phyloP scores from a whole-genome alignment of 2,888 invertebrate genomes.

The Pelosia muscerda region DNA sequence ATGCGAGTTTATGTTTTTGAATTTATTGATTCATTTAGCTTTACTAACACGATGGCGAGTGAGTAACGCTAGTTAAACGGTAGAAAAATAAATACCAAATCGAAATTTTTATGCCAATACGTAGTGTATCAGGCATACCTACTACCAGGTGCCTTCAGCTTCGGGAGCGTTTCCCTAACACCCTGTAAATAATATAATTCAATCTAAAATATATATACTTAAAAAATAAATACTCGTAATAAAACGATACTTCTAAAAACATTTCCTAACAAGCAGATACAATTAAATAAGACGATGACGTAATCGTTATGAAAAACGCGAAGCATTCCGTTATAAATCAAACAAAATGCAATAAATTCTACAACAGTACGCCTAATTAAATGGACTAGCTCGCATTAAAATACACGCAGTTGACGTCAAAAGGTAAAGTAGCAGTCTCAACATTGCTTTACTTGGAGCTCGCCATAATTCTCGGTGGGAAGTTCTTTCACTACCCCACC shows the following conservation, averaged over 20 bases:
- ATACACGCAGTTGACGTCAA: conserved; percentile 45
- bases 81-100: too few species aligned
- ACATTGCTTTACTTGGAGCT: conserved; percentile 28
- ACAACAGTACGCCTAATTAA: conserved; percentile 45
- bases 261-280: background rate
- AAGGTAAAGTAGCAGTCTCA: conserved; percentile 45
- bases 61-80: too few species aligned
- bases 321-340: conserved; percentile 28
- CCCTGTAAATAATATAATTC: too few species aligned
- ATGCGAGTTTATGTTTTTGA: too few species aligned
- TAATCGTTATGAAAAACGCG: conserved; percentile 22
- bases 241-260: background rate
- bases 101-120: too few species aligned
- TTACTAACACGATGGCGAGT: too few species aligned
- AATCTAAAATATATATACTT: too few species aligned
- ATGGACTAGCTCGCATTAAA: conserved; percentile 44
- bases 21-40: too few species aligned
- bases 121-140: too few species aligned
- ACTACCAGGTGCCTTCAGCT: too few species aligned
- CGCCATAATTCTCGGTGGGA: conserved; percentile 53
- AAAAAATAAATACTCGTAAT: too few species aligned
- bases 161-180: too few species aligned
- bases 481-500: conserved; percentile 60
- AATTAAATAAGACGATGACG: conserved; percentile 20
- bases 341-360: conserved; percentile 37